These are phyloP conservation scores for Brachionus manjavacas DNA, from an alignment of 1,140 invertebrate species.

Conservation along the genomic window DNA sequence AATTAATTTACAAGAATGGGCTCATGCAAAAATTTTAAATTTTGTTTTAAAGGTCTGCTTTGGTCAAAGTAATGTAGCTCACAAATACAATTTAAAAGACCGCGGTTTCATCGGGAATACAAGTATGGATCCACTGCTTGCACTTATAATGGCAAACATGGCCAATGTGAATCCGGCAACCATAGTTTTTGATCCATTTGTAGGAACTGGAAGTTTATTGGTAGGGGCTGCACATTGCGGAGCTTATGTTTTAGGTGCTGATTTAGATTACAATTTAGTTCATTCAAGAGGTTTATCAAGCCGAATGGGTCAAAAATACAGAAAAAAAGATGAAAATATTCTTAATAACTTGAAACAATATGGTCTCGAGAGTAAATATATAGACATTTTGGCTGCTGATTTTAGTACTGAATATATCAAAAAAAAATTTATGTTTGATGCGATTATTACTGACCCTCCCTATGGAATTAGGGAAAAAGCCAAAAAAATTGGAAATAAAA, in stretches of 20 bases:
- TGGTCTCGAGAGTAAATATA: slow-evolving; percentile 67
- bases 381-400: slow-evolving; percentile 86
- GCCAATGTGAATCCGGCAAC: slow-evolving; percentile 69
- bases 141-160: slow-evolving; percentile 88
- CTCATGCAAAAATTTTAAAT: slow-evolving; percentile 27
- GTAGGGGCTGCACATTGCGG: slow-evolving; percentile 85
- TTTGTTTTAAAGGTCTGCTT: slow-evolving; percentile 63
- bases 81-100: slow-evolving; percentile 74
- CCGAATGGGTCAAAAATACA: slow-evolving; percentile 61
- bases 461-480: slow-evolving; percentile 89
- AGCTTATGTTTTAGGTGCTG: slow-evolving; percentile 78
- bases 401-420: slow-evolving; percentile 63
- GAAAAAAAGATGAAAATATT: slow-evolving; percentile 78
- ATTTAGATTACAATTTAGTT: slow-evolving; percentile 87
- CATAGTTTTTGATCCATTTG: slow-evolving; percentile 85
- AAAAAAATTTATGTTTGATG: slow-evolving; percentile 66
- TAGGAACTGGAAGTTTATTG: slow-evolving; percentile 82
- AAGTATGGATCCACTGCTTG: slow-evolving; percentile 87
- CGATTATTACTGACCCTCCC: slow-evolving; percentile 85
- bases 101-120: slow-evolving; percentile 94
- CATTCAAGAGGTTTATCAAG: slow-evolving; percentile 71
- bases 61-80: slow-evolving; percentile 73
- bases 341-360: slow-evolving; percentile 80
- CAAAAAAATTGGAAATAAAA: slow-evolving; percentile 68
- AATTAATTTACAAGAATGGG: slow-evolving; percentile 49